Evolutionary conservation across 1,140 invertebrate genomes (phyloP).

Genomic region (Parapsyche elsis): DNA sequence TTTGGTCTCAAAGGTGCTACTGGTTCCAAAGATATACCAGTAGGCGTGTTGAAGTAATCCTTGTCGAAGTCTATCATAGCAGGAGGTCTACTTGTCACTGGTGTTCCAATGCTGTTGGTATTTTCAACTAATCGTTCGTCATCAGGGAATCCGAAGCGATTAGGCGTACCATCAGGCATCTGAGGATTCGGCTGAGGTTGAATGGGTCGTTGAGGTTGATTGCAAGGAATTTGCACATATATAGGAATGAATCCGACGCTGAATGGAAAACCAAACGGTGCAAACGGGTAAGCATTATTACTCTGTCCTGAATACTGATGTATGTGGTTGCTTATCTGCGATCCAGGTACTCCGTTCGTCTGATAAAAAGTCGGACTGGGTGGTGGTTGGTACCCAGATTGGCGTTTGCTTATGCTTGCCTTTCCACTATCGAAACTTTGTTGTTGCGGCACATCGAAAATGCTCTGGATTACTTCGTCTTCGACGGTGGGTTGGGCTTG

Average conservation of each 20-base stretch:
- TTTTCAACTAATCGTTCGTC: too few relatives aligned
- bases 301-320: neutral
- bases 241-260: neutral
- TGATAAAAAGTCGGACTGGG: neutral
- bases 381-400: neutral
- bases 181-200: neutral
- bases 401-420: neutral
- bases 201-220: neutral
- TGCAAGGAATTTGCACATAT: neutral
- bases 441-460: neutral
- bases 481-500: neutral
- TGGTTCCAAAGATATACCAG: constrained; percentile 36
- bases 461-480: neutral
- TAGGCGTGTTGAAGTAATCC: constrained; percentile 15
- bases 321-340: neutral
- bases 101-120: too few relatives aligned
- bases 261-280: neutral
- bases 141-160: neutral
- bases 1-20: neutral
- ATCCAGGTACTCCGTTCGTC: neutral
- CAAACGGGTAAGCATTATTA: neutral
- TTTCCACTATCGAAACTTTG: neutral
- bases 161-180: neutral
- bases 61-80: neutral
- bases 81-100: too few relatives aligned